Evolutionary conservation across 2,113 vertebrate species (phyloP), one percentile per base, ranked within the genome.

Genomic region (Clarias magur): DNA sequence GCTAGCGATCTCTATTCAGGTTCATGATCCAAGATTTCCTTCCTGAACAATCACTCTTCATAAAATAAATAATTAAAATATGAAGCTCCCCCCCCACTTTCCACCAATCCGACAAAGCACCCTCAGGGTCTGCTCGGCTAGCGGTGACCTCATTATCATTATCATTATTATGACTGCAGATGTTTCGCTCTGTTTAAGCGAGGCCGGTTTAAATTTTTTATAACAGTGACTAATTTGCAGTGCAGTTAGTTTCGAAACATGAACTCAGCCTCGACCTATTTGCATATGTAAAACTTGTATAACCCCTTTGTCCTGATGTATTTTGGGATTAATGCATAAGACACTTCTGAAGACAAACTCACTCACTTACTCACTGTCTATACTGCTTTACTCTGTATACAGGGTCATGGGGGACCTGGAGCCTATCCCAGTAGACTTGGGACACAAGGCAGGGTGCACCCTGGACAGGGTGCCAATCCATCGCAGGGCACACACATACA

Each of bases 11-110:
- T 84, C 85, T 60, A 84, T 84, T 81, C 63, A 86, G 87, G 85
- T 83, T 72, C 7, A 78, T 88, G 88, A 91, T 91, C 89, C 91
- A 88, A 90, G 86, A 70, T 86, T 85, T 75, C 19, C 86, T 88
- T 89, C 23, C 82, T 68, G 56, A 87, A 85, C 83, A 86, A 86
- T 81, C 23, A 21, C 65, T 30, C 62, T 86, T 85, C 88, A 89
- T 60, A 88, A 90, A 92, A 90, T 78, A 56, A 78, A 78, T 78
- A 70, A 68, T 19, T 62, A 86, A 89, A 89, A 87, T 90, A 86
- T 92, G 89, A 89, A 54, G 90, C 90, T 68, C 3, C 27, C 90
- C 65, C 8, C 30, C 72, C 59, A 86, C 80, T 7, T 90, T 88
- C 79, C 87, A 82, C 88, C 34, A 53, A 83, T 87, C 85, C 48